Percentiles rank a stretch among this genome's conserved stretches.
Conservation (phyloP, 2,888 invertebrate genomes). For the Sialis lutaria region DNA sequence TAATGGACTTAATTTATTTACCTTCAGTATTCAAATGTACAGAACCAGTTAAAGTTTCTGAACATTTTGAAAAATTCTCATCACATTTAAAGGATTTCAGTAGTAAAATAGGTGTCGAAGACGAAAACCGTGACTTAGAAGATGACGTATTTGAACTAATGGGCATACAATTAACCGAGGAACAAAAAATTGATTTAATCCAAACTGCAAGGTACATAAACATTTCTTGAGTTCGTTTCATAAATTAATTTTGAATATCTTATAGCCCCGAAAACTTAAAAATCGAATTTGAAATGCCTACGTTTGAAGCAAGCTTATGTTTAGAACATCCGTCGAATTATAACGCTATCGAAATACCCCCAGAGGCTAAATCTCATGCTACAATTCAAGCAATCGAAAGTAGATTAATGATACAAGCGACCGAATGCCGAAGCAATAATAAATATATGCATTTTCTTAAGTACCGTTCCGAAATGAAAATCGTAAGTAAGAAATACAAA, state of each 20-base stretch:
- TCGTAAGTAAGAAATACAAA: not conserved
- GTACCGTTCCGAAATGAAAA: not conserved
- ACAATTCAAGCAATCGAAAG: not conserved
- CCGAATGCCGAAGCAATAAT: not conserved
- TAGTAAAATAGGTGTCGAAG: not conserved
- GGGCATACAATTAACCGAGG: not conserved
- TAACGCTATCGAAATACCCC: not conserved
- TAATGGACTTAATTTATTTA: no score
- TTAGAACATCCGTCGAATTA: not conserved
- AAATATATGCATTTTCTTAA: not conserved
- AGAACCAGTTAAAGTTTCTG: not conserved
- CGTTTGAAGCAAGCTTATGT: no score
- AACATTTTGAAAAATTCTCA: not conserved
- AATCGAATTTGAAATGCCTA: no score
- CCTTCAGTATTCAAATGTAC: not conserved
- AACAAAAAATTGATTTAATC: not conserved
- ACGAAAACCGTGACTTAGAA: not conserved
- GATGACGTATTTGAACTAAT: not conserved
- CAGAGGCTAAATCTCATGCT: not conserved
- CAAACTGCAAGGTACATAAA: conserved; percentile 3
- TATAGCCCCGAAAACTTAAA: no score
- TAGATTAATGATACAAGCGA: not conserved
- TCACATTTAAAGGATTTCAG: not conserved
- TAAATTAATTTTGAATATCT: no score
- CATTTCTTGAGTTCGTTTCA: no score